Conservation (phyloP, 2,888 invertebrate genomes). For the Tiliacea aurago region DNA sequence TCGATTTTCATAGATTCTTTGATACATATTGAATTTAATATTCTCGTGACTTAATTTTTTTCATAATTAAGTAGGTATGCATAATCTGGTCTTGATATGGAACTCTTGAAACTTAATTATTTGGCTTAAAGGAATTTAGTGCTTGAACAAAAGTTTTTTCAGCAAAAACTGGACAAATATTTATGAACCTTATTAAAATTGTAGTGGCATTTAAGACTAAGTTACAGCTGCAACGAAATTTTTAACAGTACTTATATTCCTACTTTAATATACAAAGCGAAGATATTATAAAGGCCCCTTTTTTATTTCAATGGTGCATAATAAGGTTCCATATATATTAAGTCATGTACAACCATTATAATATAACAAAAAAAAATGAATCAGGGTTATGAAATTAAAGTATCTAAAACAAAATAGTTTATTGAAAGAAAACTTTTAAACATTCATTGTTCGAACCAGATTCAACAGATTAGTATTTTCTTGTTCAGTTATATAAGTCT, state of each 20-base stretch:
- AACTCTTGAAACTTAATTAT: neutral
- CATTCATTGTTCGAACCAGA: constrained; percentile 37
- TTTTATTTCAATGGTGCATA: neutral
- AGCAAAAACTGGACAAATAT: neutral
- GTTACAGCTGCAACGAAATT: neutral
- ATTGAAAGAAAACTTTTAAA: constrained; percentile 28
- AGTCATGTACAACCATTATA: neutral
- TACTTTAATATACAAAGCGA: neutral
- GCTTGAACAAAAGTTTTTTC: neutral
- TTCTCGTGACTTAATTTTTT: neutral
- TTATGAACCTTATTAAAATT: neutral
- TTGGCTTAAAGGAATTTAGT: neutral
- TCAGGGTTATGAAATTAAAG: constrained; percentile 12
- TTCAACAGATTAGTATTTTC: constrained; percentile 24
- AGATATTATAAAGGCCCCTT: neutral
- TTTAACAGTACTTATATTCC: neutral
- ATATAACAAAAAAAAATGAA: neutral
- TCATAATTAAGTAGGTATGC: neutral
- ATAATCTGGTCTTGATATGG: neutral
- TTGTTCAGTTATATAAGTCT: neutral
- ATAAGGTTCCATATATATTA: no score
- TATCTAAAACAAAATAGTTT: constrained; percentile 1
- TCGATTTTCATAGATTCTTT: neutral
- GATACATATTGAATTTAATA: neutral
- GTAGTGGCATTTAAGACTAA: no score